Percentiles rank a stretch among this genome's conserved stretches.
phyloP scores from a whole-genome alignment of 1,140 invertebrate species.

The Oscheius sp. region DNA sequence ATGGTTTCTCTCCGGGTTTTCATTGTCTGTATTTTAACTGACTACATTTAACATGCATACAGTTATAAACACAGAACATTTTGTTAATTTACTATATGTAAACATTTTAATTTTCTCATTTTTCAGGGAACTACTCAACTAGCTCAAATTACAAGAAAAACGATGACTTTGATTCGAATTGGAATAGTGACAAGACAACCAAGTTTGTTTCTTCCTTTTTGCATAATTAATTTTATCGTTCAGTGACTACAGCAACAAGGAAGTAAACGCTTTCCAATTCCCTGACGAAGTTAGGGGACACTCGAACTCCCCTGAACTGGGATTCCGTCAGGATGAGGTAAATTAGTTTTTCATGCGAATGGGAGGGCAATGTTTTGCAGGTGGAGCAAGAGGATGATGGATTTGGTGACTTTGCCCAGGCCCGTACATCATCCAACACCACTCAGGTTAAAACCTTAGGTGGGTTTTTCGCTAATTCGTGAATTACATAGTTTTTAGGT shows the following conservation, averaged over 20 bases:
- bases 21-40: too few species aligned
- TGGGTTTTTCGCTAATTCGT: too few species aligned
- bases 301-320: slow-evolving; percentile 45
- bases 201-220: slow-evolving; percentile 30
- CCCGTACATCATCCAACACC: not conserved
- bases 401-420: slow-evolving; percentile 51
- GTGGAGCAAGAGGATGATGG: slow-evolving; percentile 43
- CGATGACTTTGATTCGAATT: slow-evolving; percentile 18
- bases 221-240: not conserved
- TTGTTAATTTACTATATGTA: not conserved
- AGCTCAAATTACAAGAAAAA: not conserved
- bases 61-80: not conserved
- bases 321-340: slow-evolving; percentile 41
- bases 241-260: slow-evolving; percentile 25
- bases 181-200: slow-evolving; percentile 18
- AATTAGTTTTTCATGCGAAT: slow-evolving; percentile 9
- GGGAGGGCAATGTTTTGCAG: not conserved
- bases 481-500: too few species aligned
- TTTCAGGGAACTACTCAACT: not conserved
- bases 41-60: too few species aligned
- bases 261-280: slow-evolving; percentile 48
- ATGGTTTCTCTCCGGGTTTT: too few species aligned
- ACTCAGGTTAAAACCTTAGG: not conserved
- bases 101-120: too few species aligned
- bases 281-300: slow-evolving; percentile 25